A percentile compares a stretch with the other conserved stretches of the same genome.
These are phyloP conservation scores for Nymphalis polychloros DNA, from an alignment of 2,888 invertebrate species.

Conservation along the genomic window DNA sequence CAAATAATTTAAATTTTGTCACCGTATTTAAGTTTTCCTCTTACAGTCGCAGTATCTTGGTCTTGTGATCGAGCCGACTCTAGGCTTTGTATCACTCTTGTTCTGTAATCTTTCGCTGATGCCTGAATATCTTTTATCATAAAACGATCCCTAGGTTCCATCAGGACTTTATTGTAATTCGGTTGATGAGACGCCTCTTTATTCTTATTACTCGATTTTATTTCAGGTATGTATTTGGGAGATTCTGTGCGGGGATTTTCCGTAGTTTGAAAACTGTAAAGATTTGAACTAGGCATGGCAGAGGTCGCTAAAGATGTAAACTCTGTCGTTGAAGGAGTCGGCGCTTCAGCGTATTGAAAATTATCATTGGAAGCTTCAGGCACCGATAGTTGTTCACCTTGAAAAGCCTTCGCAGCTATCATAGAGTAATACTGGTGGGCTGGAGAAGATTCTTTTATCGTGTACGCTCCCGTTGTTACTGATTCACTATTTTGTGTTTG, in stretches of 20 bases:
- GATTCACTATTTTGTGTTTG: conserved; percentile 48
- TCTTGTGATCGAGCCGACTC: conserved; percentile 36
- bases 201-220: conserved; percentile 26
- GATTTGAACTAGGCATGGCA: conserved; percentile 28
- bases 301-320: conserved; percentile 49
- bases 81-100: conserved; percentile 27
- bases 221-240: conserved; percentile 14
- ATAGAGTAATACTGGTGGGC: conserved; percentile 65
- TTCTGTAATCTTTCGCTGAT: conserved; percentile 29
- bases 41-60: conserved; percentile 47
- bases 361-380: conserved; percentile 71
- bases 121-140: conserved; percentile 33
- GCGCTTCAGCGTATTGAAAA: conserved; percentile 65
- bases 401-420: conserved; percentile 65
- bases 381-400: conserved; percentile 55
- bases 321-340: conserved; percentile 51
- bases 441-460: conserved; percentile 63
- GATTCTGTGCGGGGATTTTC: conserved; percentile 18
- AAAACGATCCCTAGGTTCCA: conserved; percentile 19
- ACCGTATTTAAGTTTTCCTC: conserved; percentile 69
- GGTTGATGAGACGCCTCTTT: conserved; percentile 21
- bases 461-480: conserved; percentile 56
- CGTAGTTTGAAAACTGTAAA: conserved; percentile 20
- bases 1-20: conserved; percentile 64
- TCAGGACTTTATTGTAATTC: not conserved